These are phyloP conservation scores for Rousettus leschenaultii DNA, from an alignment of 2,113 vertebrate species.

Conservation along the genomic window DNA sequence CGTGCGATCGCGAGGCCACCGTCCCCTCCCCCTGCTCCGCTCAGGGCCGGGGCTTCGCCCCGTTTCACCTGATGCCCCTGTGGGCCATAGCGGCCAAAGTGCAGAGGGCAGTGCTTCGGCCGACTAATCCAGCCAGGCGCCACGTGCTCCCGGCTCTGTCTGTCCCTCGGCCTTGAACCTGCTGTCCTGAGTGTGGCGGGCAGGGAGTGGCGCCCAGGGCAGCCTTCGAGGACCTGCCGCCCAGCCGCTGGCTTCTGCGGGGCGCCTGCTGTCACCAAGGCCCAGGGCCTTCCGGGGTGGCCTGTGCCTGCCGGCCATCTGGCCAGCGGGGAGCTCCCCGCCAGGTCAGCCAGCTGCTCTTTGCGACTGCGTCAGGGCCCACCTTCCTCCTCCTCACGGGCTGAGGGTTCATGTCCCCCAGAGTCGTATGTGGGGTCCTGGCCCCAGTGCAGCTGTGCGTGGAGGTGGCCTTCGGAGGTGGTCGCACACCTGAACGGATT, in stretches of 20 bases:
- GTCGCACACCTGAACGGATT: neutral
- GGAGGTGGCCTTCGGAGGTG: neutral
- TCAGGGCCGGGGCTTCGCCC: neutral
- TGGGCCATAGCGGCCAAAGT: neutral
- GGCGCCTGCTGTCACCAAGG: neutral
- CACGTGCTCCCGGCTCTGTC: neutral
- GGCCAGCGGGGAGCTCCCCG: neutral
- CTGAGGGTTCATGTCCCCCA: neutral
- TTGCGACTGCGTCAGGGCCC: neutral
- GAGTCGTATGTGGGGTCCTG: neutral
- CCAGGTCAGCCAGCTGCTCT: neutral
- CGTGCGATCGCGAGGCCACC: neutral
- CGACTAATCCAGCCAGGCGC: neutral
- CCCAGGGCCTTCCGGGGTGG: neutral
- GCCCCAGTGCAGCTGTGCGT: neutral
- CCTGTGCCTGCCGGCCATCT: too few relatives aligned
- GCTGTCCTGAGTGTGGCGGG: neutral
- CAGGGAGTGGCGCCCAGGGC: neutral
- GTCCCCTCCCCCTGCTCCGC: neutral
- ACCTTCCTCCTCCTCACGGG: neutral
- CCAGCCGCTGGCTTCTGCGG: neutral
- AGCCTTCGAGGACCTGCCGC: neutral
- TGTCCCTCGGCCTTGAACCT: neutral
- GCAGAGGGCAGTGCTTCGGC: neutral
- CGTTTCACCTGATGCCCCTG: neutral